Evolutionary conservation across 2,113 vertebrate genomes (phyloP).

Genomic region (Charadrius vociferus): DNA sequence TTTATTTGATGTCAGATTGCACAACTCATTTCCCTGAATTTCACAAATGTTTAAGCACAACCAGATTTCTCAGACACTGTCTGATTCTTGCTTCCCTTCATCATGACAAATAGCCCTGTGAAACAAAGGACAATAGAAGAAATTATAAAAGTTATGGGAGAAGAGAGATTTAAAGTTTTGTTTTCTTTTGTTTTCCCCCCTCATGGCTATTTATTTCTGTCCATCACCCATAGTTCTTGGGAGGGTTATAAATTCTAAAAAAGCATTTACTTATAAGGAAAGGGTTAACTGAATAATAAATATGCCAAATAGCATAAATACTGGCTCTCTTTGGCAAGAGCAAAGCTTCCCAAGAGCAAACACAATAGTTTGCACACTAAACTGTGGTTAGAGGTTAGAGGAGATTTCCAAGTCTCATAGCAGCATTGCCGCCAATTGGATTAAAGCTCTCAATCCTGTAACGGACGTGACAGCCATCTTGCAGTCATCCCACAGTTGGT

Average conservation of each 20-base stretch:
- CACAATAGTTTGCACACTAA: slow-evolving; percentile 42
- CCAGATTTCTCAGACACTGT: slow-evolving; percentile 22
- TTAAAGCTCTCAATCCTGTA: background rate
- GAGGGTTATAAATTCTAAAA: background rate
- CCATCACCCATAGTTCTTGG: background rate
- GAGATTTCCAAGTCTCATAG: slow-evolving; percentile 36
- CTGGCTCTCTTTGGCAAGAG: slow-evolving; percentile 3
- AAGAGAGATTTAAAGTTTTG: background rate
- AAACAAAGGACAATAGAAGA: slow-evolving; percentile 25
- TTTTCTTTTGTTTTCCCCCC: background rate
- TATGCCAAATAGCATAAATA: slow-evolving; percentile 33
- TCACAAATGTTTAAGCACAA: slow-evolving; percentile 48
- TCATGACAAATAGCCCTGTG: background rate
- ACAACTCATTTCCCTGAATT: slow-evolving; percentile 16
- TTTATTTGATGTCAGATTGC: slow-evolving; percentile 26
- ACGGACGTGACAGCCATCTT: slow-evolving; percentile 8
- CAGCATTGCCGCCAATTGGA: slow-evolving; percentile 12
- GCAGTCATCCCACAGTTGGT: background rate
- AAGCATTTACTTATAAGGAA: background rate
- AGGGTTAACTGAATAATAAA: slow-evolving; percentile 45
- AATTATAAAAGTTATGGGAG: background rate
- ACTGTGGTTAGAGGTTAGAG: slow-evolving; percentile 31
- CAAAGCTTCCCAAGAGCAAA: slow-evolving; percentile 40
- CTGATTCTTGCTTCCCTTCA: background rate
- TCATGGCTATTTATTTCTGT: background rate